Base-by-base conservation (phyloP, 2,113 vertebrate genomes). In the Sminthopsis crassicaudata region DNA sequence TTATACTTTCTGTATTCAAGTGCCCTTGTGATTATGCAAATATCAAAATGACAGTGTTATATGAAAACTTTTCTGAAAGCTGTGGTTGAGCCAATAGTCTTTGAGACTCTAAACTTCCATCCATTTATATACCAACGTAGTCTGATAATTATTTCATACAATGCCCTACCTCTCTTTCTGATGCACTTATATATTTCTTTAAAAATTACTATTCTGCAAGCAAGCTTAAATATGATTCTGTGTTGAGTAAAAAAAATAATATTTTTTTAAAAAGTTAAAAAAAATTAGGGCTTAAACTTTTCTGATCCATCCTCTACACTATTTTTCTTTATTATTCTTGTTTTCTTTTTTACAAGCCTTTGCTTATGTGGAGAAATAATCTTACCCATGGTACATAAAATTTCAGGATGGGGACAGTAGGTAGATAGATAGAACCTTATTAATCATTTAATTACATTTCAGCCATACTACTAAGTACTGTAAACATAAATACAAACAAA, bases 1-100 rank as follows among this genome's bases (percentile, higher is more conserved):
- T 60, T 98, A 98, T 97, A 98, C 98, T 96, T 97, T 98, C 97
- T 97, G 98, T 97, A 94, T 98, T 99, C 98, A 98, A 99, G 98
- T 98, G 98, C 98, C 97, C 97, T 98, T 97, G 96, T 95, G 98
- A 98, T 98, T 97, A 97, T 0, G 91, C 97, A 97, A 98, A 98
- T 95, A 96, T 97, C 96, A 96, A 96, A 97, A 98, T 95, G 88
- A 96, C 46, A 99, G 98, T 98, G 98, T 98, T 98, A 95, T 97
- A 92, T 97, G 96, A 98, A 90, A 98, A 98, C 90, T 95, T 48
- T 89, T 51, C 96, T 92, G 97, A 98, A 97, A 97, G 97, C 92
- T 96, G 97, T 92, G 94, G 91, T 76, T 53, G 97, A 98, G 98
- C 98, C 98, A 26, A 0, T 93, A 94, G 94, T 9, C 92, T 0